These are phyloP conservation scores for Thinocorus orbignyianus DNA, from an alignment of 2,113 vertebrate genomes.

Conservation along the genomic window DNA sequence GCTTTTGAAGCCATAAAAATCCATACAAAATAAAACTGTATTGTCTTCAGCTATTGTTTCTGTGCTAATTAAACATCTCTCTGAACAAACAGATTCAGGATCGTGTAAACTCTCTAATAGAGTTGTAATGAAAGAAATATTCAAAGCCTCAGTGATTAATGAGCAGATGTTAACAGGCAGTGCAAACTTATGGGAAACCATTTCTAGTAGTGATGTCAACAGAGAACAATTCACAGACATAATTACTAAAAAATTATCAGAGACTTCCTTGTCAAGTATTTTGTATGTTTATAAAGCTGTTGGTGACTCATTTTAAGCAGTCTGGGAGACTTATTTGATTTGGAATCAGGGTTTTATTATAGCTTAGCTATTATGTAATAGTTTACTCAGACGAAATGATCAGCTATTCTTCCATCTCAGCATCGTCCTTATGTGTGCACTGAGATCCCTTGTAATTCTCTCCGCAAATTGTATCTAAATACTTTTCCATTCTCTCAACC, in stretches of 20 bases:
- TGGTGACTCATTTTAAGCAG: conserved; percentile 84
- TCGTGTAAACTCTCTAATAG: conserved; percentile 67
- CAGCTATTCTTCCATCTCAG: conserved; percentile 76
- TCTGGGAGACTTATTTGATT: conserved; percentile 87
- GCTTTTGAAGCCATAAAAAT: conserved; percentile 12
- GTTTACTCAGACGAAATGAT: conserved; percentile 75
- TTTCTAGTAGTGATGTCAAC: conserved; percentile 87
- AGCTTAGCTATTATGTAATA: conserved; percentile 85
- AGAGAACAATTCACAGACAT: conserved; percentile 86
- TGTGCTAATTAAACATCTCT: conserved; percentile 66
- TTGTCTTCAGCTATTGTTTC: conserved; percentile 49
- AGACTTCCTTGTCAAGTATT: conserved; percentile 87
- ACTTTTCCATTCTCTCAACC: conserved; percentile 58
- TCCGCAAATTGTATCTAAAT: conserved; percentile 71
- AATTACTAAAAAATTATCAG: conserved; percentile 88
- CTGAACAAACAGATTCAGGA: conserved; percentile 22
- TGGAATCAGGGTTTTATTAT: conserved; percentile 83
- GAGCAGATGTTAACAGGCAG: conserved; percentile 83
- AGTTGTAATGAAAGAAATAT: conserved; percentile 75
- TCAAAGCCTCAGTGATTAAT: conserved; percentile 82
- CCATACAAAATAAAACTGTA: neutral
- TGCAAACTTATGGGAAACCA: conserved; percentile 83
- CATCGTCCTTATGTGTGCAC: conserved; percentile 59
- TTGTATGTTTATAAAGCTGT: conserved; percentile 86
- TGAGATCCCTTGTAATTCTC: conserved; percentile 70